Percentiles rank a stretch among this genome's conserved stretches.
Evolutionary conservation across 2,797 vertebrate species (phyloP).

Genomic region (Scleropages formosus): DNA sequence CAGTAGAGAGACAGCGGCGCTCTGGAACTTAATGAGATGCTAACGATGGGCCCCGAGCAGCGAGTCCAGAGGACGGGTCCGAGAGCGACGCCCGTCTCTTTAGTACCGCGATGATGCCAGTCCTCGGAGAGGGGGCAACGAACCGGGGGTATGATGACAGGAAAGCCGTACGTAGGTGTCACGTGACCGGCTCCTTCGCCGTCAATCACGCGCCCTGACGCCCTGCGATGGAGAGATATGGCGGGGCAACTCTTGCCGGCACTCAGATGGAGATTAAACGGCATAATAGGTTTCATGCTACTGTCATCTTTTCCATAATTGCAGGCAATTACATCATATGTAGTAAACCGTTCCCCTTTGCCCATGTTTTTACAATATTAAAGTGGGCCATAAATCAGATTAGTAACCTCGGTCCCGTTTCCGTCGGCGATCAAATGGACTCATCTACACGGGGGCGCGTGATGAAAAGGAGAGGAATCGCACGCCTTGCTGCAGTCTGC

Average conservation of each 20-base stretch:
- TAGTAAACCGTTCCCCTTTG: conserved; percentile 15
- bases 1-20: conserved; percentile 56
- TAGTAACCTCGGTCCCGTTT: conserved; percentile 41
- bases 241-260: conserved; percentile 42
- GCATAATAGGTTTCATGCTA: conserved; percentile 59
- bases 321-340: conserved; percentile 63
- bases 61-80: conserved; percentile 22
- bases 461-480: conserved; percentile 27
- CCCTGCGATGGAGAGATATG: conserved; percentile 47
- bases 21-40: conserved; percentile 64
- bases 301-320: conserved; percentile 65
- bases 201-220: conserved; percentile 49
- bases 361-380: conserved; percentile 40
- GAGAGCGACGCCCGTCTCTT: conserved; percentile 22
- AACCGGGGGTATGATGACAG: conserved; percentile 48
- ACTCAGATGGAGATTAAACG: conserved; percentile 59
- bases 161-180: conserved; percentile 30
- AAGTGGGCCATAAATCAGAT: conserved; percentile 47
- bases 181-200: conserved; percentile 42
- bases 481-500: neutral
- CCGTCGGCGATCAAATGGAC: conserved; percentile 42
- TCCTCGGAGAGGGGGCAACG: conserved; percentile 49
- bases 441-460: neutral
- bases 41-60: conserved; percentile 45
- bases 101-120: conserved; percentile 51